Percentiles rank a stretch among this genome's conserved stretches.
phyloP scores from a whole-genome alignment of 2,888 invertebrate genomes.

The Apeira syringaria region DNA sequence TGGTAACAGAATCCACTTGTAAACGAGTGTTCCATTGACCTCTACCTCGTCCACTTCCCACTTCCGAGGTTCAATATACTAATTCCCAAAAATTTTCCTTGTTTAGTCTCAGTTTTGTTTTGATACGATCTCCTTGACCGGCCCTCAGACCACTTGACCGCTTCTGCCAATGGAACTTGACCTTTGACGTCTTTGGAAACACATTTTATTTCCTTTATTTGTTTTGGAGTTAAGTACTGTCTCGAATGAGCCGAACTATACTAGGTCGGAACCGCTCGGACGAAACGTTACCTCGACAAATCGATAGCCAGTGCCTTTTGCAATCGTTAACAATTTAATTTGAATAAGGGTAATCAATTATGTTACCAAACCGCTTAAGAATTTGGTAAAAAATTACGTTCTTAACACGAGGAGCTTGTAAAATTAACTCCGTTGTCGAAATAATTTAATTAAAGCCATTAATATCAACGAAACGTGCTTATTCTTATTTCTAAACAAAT shows the following conservation, averaged over 20 bases:
- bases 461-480: constrained; percentile 12
- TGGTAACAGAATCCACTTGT: constrained; percentile 25
- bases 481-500: constrained; percentile 17
- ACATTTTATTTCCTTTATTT: constrained; percentile 64
- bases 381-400: constrained; percentile 4
- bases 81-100: constrained; percentile 28
- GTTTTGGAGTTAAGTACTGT: constrained; percentile 39
- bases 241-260: constrained; percentile 26
- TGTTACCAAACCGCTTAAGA: constrained; percentile 8
- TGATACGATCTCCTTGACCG: constrained; percentile 59
- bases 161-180: constrained; percentile 51
- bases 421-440: constrained; percentile 8
- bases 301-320: constrained; percentile 19
- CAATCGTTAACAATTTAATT: constrained; percentile 18
- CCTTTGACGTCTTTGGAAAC: constrained; percentile 45
- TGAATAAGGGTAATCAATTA: constrained; percentile 17
- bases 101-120: constrained; percentile 42
- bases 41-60: constrained; percentile 36
- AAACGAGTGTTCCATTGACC: constrained; percentile 25
- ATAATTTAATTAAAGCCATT: constrained; percentile 9
- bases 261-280: constrained; percentile 32
- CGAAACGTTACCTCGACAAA: constrained; percentile 19
- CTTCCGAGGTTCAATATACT: constrained; percentile 25
- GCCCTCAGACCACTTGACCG: constrained; percentile 48
- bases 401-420: constrained; percentile 3